Evolutionary conservation across 2,797 vertebrate species (phyloP), one percentile per base, ranked within the genome.

Genomic region (Squalus acanthias): DNA sequence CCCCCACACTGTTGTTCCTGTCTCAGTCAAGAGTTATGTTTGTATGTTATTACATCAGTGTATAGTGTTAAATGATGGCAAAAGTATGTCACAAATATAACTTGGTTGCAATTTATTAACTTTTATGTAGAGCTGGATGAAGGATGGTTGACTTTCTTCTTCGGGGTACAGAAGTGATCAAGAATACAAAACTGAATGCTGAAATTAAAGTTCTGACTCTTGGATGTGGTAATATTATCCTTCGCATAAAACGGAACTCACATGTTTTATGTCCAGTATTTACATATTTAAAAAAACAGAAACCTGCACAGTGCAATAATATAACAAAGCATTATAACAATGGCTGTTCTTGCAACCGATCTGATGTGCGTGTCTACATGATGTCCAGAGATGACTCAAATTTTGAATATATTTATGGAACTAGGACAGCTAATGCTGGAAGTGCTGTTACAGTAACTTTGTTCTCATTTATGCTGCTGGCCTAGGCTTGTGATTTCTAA

Each of bases 141-240:
- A 97, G 69, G 89, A 33, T 97, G 92, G 65, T 9, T 97, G 92
- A 96, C n/a, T 97, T 97, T 97, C 22, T 97, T 97, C 22, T 96
- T 96, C n/a, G 95, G 17, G 76, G 24, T 13, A 91, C 65, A 91
- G 1, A 69, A 33, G 76, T 96, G 96, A 96, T 29, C 82, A 82
- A 95, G 89, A 94, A 87, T 96, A 91, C 72, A 39, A 26, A 96
- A 74, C 57, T 69, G 33, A n/a, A 57, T 96, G 69, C 85, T 53
- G 87, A 29, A 92, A n/a, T 53, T 60, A 53, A 96, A 92, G 60
- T 96, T 92, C 29, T 70, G 65, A 70, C 15, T 33, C 46, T 29
- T 39, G n/a, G 33, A 93, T 46, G 63, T 67, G 91, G n/a, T 93
- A 69, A 93, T 69, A 93, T 91, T 88, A 88, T n/a, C 89, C 33